Conservation (phyloP, 2,113 vertebrate genomes). For the Lophotis ruficrista region DNA sequence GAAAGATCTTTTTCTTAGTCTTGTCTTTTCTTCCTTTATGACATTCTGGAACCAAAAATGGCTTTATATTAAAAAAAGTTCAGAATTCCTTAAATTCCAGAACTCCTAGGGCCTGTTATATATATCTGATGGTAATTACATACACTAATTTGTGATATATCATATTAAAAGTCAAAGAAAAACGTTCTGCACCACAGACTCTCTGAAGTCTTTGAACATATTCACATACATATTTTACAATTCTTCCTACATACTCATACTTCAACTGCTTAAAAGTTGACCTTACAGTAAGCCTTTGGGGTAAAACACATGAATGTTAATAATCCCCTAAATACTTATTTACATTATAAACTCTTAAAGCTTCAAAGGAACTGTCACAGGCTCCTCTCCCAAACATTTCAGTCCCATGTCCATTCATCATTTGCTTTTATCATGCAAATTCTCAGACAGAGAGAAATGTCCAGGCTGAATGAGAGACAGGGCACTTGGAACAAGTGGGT, state of each 20-base stretch:
- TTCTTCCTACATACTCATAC: neutral
- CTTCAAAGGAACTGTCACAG: constrained; percentile 42
- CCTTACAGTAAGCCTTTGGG: constrained; percentile 19
- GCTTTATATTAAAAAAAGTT: neutral
- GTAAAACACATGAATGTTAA: constrained; percentile 44
- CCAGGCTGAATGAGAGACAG: neutral
- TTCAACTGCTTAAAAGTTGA: constrained; percentile 12
- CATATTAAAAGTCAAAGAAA: neutral
- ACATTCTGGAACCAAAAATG: neutral
- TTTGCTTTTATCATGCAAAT: constrained; percentile 40
- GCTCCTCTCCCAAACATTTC: constrained; percentile 25
- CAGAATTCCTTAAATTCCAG: neutral
- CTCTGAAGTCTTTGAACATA: neutral
- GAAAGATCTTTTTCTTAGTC: neutral
- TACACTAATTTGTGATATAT: neutral
- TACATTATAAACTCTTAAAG: constrained; percentile 44
- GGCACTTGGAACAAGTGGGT: neutral
- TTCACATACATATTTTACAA: neutral
- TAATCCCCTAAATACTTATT: constrained; percentile 46
- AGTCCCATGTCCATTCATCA: constrained; percentile 21
- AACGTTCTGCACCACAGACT: neutral
- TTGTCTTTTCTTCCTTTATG: neutral
- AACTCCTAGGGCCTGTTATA: neutral
- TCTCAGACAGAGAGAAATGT: neutral
- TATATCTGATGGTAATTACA: neutral